Base-by-base conservation (phyloP, 2,113 vertebrate species). In the Polyodon spathula region DNA sequence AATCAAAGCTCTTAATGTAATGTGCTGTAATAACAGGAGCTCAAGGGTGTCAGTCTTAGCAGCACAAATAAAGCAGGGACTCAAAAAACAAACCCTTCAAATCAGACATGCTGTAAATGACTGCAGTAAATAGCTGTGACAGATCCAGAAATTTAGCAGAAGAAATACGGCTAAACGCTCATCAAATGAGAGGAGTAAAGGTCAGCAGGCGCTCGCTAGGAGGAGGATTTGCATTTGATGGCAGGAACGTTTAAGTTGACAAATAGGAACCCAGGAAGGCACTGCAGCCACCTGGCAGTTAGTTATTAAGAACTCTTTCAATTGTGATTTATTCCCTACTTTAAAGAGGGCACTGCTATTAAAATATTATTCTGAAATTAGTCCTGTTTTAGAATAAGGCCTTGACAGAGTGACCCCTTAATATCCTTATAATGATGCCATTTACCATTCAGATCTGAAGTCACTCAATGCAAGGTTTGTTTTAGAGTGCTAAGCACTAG, bases 341-440 rank as follows among this genome's bases (percentile, higher is more conserved):
- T 86, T 88, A 84, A 83, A 86, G 84, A 89, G 91, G 90, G 90
- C 89, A 93, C 88, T 91, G 89, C 90, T 90, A 84, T 89, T 91
- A 81, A 84, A 91, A 90, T 93, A 93, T 89, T 90, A 94, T 91
- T 88, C 84, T 75, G 81, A 97, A 98, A 97, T 97, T 93, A 97
- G 92, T 92, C 91, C 88, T 80, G 81, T 86, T 97, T 95, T 95
- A 95, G 91, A 83, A 79, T 88, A 89, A 88, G 92, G 90, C 90
- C 88, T 81, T 63, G 82, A 77, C 89, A 90, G 88, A 81, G 77
- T 94, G 96, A 98, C 95, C 95, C 81, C 88, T 92, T 98, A 98
- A 98, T 98, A 93, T 92, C 79, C 90, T 95, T 95, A 85, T 98
- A 98, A 98, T 95, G 93, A 96, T 52, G 86, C 85, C 88, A 95